Evolutionary conservation across 2,113 vertebrate genomes (phyloP), one percentile per base, ranked within the genome.

Genomic region (Cathartes aura): DNA sequence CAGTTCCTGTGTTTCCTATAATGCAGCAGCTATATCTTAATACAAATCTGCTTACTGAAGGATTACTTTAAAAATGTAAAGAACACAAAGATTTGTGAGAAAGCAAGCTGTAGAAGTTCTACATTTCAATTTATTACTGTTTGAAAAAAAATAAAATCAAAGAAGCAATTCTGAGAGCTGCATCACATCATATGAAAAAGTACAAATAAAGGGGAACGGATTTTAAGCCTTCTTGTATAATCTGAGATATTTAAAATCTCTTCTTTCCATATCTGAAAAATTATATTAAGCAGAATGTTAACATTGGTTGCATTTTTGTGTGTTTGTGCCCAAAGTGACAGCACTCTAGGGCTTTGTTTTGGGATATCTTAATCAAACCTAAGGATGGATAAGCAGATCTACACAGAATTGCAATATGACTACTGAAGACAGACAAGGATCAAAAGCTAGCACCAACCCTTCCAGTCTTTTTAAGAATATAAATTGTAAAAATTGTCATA

Each of bases 301-400:
- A 74, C 82, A 95, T 40, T 95, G 94, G 93, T 91, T 93, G 48
- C 87, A 96, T 88, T 91, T 97, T 96, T 96, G 85, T 95, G 88
- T 91, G 79, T 91, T 91, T 96, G 90, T 96, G 91, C 96, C 91
- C 96, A 97, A 97, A 98, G 79, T 45, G 60, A 98, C 97, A 97
- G 87, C 89, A 96, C 97, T 97, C 91, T 72, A 82, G 94, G 89
- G 94, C 95, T 98, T 98, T 98, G 95, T 98, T 97, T 98, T 93
- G 90, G 94, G 93, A 94, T 97, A 97, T 98, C 95, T 98, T 98
- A 96, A 97, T 97, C 96, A 97, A 96, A 82, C 24, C 67, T 91
- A 96, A 97, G 93, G 85, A 92, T 53, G 73, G 66, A 90, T 97
- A 98, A 97, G 96, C 94, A 98, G 97, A 96, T 94, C 84, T 86